Conservation (phyloP, 2,888 invertebrate genomes). For the Folsomia manolachei region DNA sequence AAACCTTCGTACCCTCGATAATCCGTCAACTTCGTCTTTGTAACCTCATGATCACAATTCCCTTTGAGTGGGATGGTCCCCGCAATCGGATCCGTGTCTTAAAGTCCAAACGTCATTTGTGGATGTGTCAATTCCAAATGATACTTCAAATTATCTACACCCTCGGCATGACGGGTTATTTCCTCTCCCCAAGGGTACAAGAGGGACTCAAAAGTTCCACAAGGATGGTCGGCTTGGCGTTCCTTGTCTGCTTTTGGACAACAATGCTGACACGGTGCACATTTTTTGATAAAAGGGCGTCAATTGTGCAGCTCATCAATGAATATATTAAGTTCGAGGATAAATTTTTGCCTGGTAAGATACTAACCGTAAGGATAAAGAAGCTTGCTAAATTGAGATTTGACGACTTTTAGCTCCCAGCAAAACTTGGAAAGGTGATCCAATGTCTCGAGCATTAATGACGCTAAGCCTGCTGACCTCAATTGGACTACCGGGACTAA, state of each 20-base stretch:
- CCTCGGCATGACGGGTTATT: slow-evolving; percentile 11
- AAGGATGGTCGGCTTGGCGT: slow-evolving; percentile 26
- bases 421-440: slow-evolving; percentile 13
- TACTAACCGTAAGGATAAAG: too few relatives aligned
- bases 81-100: not conserved
- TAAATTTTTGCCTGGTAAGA: not conserved
- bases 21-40: not conserved
- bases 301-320: slow-evolving; percentile 17
- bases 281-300: slow-evolving; percentile 13
- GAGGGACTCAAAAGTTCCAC: slow-evolving; percentile 6
- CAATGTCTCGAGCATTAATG: slow-evolving; percentile 19
- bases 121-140: not conserved
- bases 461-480: slow-evolving; percentile 22
- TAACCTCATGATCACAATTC: not conserved
- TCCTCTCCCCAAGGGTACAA: slow-evolving; percentile 10
- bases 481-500: slow-evolving; percentile 26
- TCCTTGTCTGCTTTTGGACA: slow-evolving; percentile 23
- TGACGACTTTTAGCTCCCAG: not conserved
- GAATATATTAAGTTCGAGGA: slow-evolving; percentile 26
- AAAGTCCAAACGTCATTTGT: not conserved
- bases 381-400: not conserved
- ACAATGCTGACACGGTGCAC: slow-evolving; percentile 13
- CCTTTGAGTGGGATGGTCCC: not conserved
- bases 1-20: not conserved
- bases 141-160: slow-evolving; percentile 18